A percentile compares a stretch with the other conserved stretches of the same genome.
Conservation (phyloP, 2,888 invertebrate genomes). For the Mimachlamys varia region DNA sequence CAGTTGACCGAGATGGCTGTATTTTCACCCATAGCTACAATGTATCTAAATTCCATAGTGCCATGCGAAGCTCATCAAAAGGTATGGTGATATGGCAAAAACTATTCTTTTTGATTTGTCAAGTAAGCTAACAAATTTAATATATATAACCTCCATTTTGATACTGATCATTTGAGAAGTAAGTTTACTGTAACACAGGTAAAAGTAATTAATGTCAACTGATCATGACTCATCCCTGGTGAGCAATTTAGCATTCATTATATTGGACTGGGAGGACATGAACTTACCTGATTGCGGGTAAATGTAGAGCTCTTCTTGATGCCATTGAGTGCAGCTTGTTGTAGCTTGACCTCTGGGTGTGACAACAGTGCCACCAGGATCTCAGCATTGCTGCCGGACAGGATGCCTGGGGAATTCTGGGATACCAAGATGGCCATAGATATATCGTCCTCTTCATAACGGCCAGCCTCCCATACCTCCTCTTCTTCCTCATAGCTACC, state of each 20-base stretch:
- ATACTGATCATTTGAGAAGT: no score
- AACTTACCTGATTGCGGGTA: slow-evolving; percentile 82
- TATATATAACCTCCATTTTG: no score
- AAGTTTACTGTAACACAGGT: no score
- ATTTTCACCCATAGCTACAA: no score
- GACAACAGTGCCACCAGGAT: slow-evolving; percentile 80
- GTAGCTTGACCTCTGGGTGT: slow-evolving; percentile 82
- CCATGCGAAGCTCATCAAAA: no score
- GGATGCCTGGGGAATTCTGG: slow-evolving; percentile 62
- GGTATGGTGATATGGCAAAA: no score
- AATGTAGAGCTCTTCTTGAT: slow-evolving; percentile 83
- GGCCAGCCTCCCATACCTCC: slow-evolving; percentile 43
- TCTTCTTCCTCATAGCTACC: slow-evolving; percentile 43
- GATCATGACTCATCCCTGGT: background rate
- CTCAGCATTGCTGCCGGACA: slow-evolving; percentile 63
- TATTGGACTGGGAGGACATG: background rate
- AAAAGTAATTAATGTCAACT: no score
- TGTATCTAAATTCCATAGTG: no score
- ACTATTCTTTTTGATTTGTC: no score
- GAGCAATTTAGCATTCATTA: background rate
- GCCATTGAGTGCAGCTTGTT: slow-evolving; percentile 83
- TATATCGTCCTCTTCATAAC: slow-evolving; percentile 32
- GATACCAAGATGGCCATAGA: slow-evolving; percentile 61
- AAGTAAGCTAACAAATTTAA: no score
- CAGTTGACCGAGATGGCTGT: no score